Conservation (phyloP, 2,113 vertebrate genomes). For the Syrmaticus mikado region DNA sequence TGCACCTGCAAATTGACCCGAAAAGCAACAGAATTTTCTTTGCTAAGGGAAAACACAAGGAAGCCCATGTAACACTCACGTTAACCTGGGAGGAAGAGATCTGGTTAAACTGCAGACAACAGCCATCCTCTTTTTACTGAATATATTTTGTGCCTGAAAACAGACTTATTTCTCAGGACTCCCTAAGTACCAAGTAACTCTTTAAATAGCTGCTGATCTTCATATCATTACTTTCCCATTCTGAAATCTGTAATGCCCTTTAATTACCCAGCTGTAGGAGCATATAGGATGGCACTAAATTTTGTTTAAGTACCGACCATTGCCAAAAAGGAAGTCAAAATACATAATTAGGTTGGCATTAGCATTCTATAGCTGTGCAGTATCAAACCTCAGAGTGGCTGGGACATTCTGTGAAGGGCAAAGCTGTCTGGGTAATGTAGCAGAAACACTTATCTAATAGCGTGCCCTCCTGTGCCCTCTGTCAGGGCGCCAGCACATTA, state of each 20-base stretch:
- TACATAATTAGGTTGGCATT: conserved; percentile 76
- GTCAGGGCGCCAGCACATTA: conserved; percentile 50
- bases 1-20: background rate
- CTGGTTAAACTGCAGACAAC: background rate
- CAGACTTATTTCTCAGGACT: background rate
- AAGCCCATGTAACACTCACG: background rate
- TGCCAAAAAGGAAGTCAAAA: conserved; percentile 74
- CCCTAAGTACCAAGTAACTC: conserved; percentile 1
- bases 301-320: conserved; percentile 72
- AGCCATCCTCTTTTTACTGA: background rate
- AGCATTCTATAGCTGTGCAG: conserved; percentile 56
- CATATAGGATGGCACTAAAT: conserved; percentile 70
- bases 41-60: background rate
- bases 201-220: conserved; percentile 72
- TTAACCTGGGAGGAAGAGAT: background rate
- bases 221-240: conserved; percentile 59
- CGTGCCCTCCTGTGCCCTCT: conserved; percentile 62
- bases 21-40: background rate
- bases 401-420: conserved; percentile 74
- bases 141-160: background rate
- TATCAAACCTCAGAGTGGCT: conserved; percentile 56
- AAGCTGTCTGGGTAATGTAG: conserved; percentile 68
- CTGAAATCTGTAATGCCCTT: conserved; percentile 69
- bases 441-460: conserved; percentile 72
- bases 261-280: conserved; percentile 79